phyloP scores from a whole-genome alignment of 2,113 vertebrate genomes.

The Prionailurus bengalensis region DNA sequence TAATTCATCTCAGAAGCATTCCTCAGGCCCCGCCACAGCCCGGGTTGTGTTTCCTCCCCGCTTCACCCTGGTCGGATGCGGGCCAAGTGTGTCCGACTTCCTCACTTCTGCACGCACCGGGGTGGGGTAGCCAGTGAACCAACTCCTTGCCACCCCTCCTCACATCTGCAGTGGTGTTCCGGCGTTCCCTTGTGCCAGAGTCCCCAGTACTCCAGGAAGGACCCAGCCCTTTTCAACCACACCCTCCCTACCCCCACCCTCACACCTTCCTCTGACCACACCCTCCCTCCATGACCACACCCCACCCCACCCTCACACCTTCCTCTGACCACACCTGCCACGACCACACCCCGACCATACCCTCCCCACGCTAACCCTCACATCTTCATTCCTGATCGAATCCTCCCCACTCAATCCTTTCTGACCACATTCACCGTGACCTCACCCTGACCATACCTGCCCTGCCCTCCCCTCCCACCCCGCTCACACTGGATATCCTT shows the following conservation, averaged over 20 bases:
- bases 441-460: too few species aligned
- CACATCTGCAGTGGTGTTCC: neutral
- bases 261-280: neutral
- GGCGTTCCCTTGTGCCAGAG: neutral
- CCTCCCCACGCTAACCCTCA: neutral
- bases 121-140: neutral
- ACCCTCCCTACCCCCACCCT: neutral
- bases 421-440: neutral
- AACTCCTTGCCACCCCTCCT: neutral
- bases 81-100: neutral
- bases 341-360: neutral
- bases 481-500: too few species aligned
- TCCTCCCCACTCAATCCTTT: neutral
- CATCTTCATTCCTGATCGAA: neutral
- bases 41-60: neutral
- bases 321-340: neutral
- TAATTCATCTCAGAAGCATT: neutral
- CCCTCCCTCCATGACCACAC: too few species aligned
- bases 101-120: neutral
- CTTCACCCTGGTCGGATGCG: neutral
- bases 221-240: neutral
- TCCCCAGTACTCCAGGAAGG: accelerated
- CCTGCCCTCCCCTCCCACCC: neutral
- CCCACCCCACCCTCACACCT: neutral
- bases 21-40: neutral